Evolutionary conservation across 2,888 invertebrate genomes (phyloP).

Genomic region (Drosophila mulleri): DNA sequence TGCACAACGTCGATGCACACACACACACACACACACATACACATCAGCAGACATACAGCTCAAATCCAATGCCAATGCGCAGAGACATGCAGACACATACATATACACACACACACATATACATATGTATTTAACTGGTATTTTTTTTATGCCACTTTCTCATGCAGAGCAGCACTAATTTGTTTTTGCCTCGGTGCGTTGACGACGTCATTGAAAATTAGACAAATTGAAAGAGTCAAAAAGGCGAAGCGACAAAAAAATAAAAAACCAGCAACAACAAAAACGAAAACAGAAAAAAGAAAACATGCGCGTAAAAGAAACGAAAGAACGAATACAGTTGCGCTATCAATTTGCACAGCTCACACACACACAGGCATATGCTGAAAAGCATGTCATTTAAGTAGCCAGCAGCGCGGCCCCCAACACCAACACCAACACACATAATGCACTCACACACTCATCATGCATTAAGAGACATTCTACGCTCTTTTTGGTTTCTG

Average conservation of each 20-base stretch:
- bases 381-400: constrained; percentile 64
- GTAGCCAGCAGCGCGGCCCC: constrained; percentile 55
- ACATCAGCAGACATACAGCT: constrained; percentile 10
- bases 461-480: constrained; percentile 59
- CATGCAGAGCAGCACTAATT: constrained; percentile 63
- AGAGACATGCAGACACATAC: background rate
- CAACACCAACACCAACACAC: constrained; percentile 32
- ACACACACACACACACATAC: constrained; percentile 20
- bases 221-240: constrained; percentile 78
- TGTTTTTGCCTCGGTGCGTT: constrained; percentile 63
- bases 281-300: constrained; percentile 35
- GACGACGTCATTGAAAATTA: constrained; percentile 77
- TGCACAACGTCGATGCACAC: constrained; percentile 53
- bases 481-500: constrained; percentile 68
- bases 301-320: constrained; percentile 23
- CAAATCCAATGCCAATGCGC: constrained; percentile 18
- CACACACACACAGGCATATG: constrained; percentile 10
- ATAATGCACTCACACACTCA: constrained; percentile 29
- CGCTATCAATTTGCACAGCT: constrained; percentile 66
- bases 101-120: background rate
- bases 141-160: constrained; percentile 18
- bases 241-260: constrained; percentile 57
- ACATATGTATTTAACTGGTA: constrained; percentile 4
- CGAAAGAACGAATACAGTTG: constrained; percentile 41
- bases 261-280: constrained; percentile 17